These are phyloP conservation scores for Seriola dumerili DNA, from an alignment of 2,113 vertebrate genomes.

Conservation along the genomic window DNA sequence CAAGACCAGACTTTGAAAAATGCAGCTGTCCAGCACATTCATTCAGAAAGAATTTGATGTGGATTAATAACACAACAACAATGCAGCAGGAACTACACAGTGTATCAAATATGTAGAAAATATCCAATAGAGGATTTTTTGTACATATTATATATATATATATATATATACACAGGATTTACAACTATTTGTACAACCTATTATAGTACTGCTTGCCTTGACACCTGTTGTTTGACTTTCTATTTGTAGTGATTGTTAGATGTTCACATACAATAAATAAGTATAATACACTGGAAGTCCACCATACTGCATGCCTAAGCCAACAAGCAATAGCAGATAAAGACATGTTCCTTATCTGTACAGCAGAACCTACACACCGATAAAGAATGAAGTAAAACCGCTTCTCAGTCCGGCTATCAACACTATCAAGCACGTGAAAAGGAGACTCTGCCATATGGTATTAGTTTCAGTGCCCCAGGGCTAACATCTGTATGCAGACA, in stretches of 20 bases:
- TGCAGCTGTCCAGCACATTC: slow-evolving; percentile 10
- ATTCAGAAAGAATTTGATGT: slow-evolving; percentile 19
- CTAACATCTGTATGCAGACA: slow-evolving; percentile 71
- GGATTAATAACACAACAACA: neutral
- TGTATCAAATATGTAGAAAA: neutral
- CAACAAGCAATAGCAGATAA: slow-evolving; percentile 11
- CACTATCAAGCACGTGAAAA: slow-evolving; percentile 34
- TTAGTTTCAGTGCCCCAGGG: slow-evolving; percentile 60
- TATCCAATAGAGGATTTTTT: no score
- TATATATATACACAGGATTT: no score
- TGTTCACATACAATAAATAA: neutral
- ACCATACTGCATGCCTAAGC: neutral
- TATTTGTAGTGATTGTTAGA: neutral
- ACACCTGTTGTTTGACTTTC: neutral
- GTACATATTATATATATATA: no score
- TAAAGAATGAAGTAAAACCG: slow-evolving; percentile 19
- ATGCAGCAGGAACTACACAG: neutral
- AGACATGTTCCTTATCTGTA: slow-evolving; percentile 1
- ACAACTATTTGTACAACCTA: no score
- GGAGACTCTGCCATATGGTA: slow-evolving; percentile 49
- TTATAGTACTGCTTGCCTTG: neutral
- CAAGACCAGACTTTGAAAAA: slow-evolving; percentile 10
- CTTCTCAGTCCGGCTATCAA: slow-evolving; percentile 25
- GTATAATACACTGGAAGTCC: neutral
- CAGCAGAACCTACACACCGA: neutral